Percentiles rank a stretch among this genome's conserved stretches.
phyloP scores from a whole-genome alignment of 2,888 invertebrate genomes.

The Ectemnius cavifrons region DNA sequence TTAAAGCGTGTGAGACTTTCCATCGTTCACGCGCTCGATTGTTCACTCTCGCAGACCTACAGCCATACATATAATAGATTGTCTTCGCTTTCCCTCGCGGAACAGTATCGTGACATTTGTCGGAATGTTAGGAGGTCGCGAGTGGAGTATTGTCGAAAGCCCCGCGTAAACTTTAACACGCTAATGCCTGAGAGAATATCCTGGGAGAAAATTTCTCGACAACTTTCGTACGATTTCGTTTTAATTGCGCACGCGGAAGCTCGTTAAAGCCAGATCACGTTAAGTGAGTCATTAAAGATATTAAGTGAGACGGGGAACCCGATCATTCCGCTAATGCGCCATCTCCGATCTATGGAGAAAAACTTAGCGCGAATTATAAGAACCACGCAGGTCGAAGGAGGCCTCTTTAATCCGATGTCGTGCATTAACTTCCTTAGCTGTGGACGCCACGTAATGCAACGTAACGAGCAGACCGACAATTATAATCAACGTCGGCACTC shows the following conservation, averaged over 20 bases:
- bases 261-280: slow-evolving; percentile 30
- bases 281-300: slow-evolving; percentile 35
- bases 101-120: slow-evolving; percentile 49
- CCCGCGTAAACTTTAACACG: slow-evolving; percentile 1
- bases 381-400: neutral
- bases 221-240: neutral
- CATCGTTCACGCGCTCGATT: neutral
- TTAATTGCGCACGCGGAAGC: neutral
- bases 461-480: slow-evolving; percentile 47
- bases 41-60: neutral
- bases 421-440: slow-evolving; percentile 12
- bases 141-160: slow-evolving; percentile 21
- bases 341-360: slow-evolving; percentile 13
- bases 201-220: neutral
- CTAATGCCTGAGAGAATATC: neutral
- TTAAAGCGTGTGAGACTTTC: too few relatives aligned
- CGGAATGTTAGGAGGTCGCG: slow-evolving; percentile 47
- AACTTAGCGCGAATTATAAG: slow-evolving; percentile 10
- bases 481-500: slow-evolving; percentile 37
- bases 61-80: slow-evolving; percentile 3
- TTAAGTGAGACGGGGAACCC: slow-evolving; percentile 20
- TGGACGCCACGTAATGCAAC: slow-evolving; percentile 31
- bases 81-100: slow-evolving; percentile 29
- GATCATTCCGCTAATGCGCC: slow-evolving; percentile 14
- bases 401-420: slow-evolving; percentile 21